Conservation (phyloP, 2,797 vertebrate genomes). For the Alfaro cultratus region DNA sequence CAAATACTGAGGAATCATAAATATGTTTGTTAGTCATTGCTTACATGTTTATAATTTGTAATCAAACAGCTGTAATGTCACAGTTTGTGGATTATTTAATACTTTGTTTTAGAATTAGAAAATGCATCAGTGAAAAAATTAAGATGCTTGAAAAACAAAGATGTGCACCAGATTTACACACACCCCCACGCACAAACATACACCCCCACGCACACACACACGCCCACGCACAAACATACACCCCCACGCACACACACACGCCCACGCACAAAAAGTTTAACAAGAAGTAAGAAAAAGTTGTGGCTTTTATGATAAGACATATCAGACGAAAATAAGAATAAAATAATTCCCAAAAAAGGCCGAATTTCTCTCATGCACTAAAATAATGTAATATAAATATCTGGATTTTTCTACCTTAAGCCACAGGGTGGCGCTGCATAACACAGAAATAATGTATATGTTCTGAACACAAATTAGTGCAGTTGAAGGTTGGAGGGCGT, state of each 20-base stretch:
- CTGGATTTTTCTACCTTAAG: not conserved
- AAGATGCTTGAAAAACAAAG: not conserved
- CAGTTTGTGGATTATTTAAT: not conserved
- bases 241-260: no score
- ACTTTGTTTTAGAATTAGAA: not conserved
- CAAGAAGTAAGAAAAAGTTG: not conserved
- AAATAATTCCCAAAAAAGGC: not conserved
- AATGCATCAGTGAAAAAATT: not conserved
- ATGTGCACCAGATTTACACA: not conserved
- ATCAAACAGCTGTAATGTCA: not conserved
- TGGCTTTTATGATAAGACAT: not conserved
- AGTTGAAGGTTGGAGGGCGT: not conserved
- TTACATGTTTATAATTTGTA: not conserved
- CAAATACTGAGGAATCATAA: not conserved
- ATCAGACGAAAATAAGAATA: no score
- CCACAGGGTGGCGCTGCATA: not conserved
- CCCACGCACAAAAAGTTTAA: no score
- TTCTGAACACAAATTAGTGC: not conserved
- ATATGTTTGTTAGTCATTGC: not conserved
- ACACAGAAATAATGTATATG: not conserved
- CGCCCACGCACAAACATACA: no score
- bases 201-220: no score
- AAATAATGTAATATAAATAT: not conserved
- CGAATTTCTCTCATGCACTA: not conserved
- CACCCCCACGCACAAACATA: fast-evolving